Evolutionary conservation across 2,888 invertebrate species (phyloP).

Genomic region (Ypsolopha scabrella): DNA sequence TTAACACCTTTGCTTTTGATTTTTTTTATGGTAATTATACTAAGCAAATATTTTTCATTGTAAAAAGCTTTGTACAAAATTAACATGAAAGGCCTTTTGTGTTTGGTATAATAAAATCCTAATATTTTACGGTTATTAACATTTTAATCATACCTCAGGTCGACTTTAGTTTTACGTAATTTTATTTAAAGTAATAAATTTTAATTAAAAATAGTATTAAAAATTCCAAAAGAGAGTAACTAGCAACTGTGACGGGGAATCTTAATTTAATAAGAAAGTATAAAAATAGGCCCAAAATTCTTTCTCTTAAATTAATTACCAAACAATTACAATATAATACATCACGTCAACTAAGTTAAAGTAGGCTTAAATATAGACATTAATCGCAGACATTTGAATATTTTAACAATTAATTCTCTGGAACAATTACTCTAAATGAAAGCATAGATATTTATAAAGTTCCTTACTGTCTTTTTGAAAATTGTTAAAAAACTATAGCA

Average conservation of each 20-base stretch:
- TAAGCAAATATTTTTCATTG: no score
- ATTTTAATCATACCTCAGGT: no score
- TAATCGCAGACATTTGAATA: slow-evolving; percentile 11
- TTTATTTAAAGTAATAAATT: no score
- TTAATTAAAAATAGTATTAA: neutral
- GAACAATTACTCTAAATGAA: slow-evolving; percentile 3
- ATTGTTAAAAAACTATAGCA: no score
- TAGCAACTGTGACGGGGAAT: neutral
- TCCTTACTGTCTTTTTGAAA: no score
- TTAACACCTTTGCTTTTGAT: no score
- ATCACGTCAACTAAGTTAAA: slow-evolving; percentile 6
- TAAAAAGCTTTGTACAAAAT: no score
- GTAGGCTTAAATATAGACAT: slow-evolving; percentile 4
- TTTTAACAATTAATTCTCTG: slow-evolving; percentile 9
- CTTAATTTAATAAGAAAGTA: neutral
- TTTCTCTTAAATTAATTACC: neutral
- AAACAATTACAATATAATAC: neutral
- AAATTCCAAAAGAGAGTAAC: neutral
- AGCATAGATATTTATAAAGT: neutral
- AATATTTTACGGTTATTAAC: no score
- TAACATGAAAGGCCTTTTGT: no score
- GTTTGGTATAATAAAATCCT: no score
- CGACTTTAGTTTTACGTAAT: no score
- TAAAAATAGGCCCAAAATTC: neutral
- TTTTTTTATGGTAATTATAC: no score